These are phyloP conservation scores for Choristoneura fumiferana DNA, from an alignment of 1,140 invertebrate genomes.

Conservation along the genomic window DNA sequence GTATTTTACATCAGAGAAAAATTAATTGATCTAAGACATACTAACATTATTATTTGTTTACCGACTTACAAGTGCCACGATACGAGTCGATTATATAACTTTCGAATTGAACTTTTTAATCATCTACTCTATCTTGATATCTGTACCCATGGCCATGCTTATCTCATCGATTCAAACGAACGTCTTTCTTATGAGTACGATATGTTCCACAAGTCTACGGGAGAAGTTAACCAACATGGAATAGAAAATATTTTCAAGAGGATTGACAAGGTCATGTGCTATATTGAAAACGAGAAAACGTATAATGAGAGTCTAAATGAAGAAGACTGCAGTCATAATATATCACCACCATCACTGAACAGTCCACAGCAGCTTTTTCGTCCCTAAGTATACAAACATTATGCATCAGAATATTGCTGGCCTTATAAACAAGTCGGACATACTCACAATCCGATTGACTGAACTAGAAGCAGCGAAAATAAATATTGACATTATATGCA, in stretches of 20 bases:
- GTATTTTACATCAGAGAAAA: not conserved
- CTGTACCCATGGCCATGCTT: not conserved
- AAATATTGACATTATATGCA: not conserved
- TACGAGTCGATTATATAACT: not conserved
- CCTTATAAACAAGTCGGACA: not conserved
- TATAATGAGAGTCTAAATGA: too few relatives aligned
- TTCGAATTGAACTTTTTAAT: constrained; percentile 7
- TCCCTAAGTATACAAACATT: not conserved
- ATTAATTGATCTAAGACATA: not conserved
- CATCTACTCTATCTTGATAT: constrained; percentile 3
- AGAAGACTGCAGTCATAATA: too few relatives aligned
- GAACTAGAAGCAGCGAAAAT: not conserved
- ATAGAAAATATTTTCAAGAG: too few relatives aligned
- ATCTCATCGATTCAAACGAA: not conserved
- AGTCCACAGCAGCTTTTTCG: not conserved
- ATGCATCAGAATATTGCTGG: constrained; percentile 5
- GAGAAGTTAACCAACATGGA: too few relatives aligned
- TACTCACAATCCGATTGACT: not conserved
- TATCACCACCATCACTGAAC: not conserved
- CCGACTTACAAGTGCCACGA: not conserved
- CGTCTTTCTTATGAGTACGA: not conserved
- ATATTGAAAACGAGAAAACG: too few relatives aligned
- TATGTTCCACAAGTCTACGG: too few relatives aligned
- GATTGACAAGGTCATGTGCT: too few relatives aligned
- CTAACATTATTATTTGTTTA: constrained; percentile 6